phyloP scores from a whole-genome alignment of 2,888 invertebrate species.

The Rhopalosiphum nymphaeae region DNA sequence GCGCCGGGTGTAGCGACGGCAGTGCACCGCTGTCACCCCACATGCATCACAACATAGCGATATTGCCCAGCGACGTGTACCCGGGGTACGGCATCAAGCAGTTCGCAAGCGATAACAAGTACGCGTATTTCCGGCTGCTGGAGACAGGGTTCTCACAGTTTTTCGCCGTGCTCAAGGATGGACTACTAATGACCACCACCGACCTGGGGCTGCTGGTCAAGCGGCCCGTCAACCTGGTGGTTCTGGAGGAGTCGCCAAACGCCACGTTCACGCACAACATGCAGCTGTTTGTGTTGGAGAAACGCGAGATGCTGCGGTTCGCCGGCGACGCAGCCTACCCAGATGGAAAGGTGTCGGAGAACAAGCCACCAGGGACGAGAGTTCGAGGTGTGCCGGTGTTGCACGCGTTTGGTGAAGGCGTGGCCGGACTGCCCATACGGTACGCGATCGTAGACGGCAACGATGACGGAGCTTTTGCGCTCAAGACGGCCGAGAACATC shows the following conservation, averaged over 20 bases:
- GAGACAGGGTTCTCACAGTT: conserved; percentile 87
- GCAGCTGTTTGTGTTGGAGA: conserved; percentile 86
- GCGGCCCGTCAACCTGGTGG: conserved; percentile 83
- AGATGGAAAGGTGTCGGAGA: conserved; percentile 81
- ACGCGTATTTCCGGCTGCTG: conserved; percentile 76
- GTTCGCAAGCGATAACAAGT: conserved; percentile 72
- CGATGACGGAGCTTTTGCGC: conserved; percentile 80
- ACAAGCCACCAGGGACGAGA: conserved; percentile 79
- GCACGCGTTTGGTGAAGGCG: conserved; percentile 73
- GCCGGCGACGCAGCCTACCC: conserved; percentile 74
- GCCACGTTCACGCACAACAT: conserved; percentile 84
- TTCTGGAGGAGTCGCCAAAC: conserved; percentile 85
- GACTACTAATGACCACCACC: conserved; percentile 91
- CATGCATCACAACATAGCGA: conserved; percentile 70
- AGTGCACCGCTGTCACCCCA: conserved; percentile 42
- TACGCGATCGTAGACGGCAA: conserved; percentile 86
- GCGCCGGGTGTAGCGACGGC: not conserved
- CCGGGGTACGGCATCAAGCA: conserved; percentile 90
- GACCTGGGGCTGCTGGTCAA: conserved; percentile 85
- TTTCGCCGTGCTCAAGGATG: conserved; percentile 89
- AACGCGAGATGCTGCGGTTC: conserved; percentile 85
- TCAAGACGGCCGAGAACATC: conserved; percentile 75
- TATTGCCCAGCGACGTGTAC: conserved; percentile 90
- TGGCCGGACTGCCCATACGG: conserved; percentile 80
- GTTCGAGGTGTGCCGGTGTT: conserved; percentile 81